Evolutionary conservation across 1,140 invertebrate genomes (phyloP), one percentile per base, ranked within the genome.

Genomic region (Tetramorium alpestre): DNA sequence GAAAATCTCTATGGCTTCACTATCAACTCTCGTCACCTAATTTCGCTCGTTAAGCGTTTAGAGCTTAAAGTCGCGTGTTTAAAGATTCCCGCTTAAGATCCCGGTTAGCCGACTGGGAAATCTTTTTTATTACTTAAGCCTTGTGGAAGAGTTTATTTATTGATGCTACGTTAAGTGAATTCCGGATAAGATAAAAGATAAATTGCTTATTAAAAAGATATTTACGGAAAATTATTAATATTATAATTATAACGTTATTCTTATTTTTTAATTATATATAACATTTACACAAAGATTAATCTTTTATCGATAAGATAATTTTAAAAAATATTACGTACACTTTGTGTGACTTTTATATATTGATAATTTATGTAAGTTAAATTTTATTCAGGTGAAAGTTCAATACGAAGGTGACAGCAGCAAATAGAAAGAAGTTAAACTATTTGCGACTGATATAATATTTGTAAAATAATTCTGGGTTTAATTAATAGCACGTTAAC

Each of bases 1-100:
- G 69, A 60, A 84, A 84, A 84, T 84, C 69, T 84, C 16, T 44
- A 54, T 28, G 70, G 54, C 56, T 73, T 75, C 69, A 49, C 80
- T 70, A 84, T 84, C 69, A 73, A 84, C 80, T 62, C 44, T 84
- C 69, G 54, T 84, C 80, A 84, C 69, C 56, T 84, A 84, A 84
- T 60, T 84, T 84, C 44, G 54, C 25, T 75, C 80, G 54, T 84
- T 84, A 75, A 75, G 56, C 69, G 80, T 73, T 73, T 75, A 62
- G 44, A 75, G 54, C 13, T 60, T 73, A 72, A 47, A 72, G 25
- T 33, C 54, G 67, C 25, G 41, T 60, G 67, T 33, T 82, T 73
- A 60, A 84, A 84, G 56, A 75, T 60, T 62, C 25, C 13, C 69
- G 25, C 44, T 84, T 62, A 73, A 60, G 56, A 73, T 58, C 25